Evolutionary conservation across 2,888 invertebrate species (phyloP).

Genomic region (Dasysyrphus tricinctus): DNA sequence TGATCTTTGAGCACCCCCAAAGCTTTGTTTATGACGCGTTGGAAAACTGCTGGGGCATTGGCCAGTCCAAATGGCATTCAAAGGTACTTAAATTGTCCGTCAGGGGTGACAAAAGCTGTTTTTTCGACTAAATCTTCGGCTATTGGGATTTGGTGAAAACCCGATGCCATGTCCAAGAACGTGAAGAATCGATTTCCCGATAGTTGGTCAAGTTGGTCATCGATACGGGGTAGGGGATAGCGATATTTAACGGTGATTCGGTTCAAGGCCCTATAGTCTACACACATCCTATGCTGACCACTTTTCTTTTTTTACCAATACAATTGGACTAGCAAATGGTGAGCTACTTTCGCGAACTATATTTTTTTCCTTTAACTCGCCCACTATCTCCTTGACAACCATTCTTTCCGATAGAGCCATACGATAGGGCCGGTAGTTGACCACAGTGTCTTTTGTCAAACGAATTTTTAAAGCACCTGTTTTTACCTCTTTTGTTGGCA

Average conservation of each 20-base stretch:
- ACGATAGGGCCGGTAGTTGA: slow-evolving; percentile 34
- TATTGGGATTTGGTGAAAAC: too few species aligned
- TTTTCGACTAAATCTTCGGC: too few species aligned
- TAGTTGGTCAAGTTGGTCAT: too few species aligned
- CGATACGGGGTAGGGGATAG: too few species aligned
- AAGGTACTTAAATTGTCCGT: too few species aligned
- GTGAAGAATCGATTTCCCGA: too few species aligned
- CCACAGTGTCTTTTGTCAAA: not conserved
- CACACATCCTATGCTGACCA: too few species aligned
- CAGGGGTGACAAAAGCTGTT: too few species aligned
- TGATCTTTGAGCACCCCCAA: not conserved
- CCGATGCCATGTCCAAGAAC: too few species aligned
- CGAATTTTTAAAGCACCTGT: slow-evolving; percentile 25
- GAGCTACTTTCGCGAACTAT: slow-evolving; percentile 42
- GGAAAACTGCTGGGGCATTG: slow-evolving; percentile 3
- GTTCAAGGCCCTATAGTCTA: too few species aligned
- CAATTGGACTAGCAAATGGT: slow-evolving; percentile 19
- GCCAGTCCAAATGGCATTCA: too few species aligned
- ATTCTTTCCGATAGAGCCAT: slow-evolving; percentile 32
- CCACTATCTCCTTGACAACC: slow-evolving; percentile 33
- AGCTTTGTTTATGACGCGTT: slow-evolving; percentile 31
- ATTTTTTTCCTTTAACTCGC: slow-evolving; percentile 20
- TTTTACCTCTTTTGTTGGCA: slow-evolving; percentile 24
- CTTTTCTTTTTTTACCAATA: not conserved
- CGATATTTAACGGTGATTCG: too few species aligned